Evolutionary conservation across 1,140 invertebrate genomes (phyloP).

Genomic region (Aphaenogaster floridana): DNA sequence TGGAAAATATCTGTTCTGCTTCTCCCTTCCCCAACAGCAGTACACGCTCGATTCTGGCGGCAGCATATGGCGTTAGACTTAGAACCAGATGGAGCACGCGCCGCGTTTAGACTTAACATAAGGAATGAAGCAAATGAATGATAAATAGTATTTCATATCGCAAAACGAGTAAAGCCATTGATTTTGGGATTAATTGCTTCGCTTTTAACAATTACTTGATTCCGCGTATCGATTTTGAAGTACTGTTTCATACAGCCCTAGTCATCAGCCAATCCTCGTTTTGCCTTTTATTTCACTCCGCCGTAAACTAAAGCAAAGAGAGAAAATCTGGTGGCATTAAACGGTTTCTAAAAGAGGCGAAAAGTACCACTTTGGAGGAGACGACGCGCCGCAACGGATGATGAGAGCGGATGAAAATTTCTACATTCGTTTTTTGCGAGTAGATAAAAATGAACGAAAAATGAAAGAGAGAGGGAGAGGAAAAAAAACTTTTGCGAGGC

Average conservation of each 20-base stretch:
- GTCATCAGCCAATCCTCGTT: neutral
- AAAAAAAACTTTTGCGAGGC: neutral
- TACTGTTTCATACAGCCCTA: neutral
- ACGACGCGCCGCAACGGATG: slow-evolving; percentile 46
- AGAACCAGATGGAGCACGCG: slow-evolving; percentile 57
- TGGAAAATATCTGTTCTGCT: slow-evolving; percentile 37
- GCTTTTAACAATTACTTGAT: neutral
- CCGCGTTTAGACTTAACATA: slow-evolving; percentile 42
- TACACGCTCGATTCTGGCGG: neutral
- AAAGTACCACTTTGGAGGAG: slow-evolving; percentile 43
- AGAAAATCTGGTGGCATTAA: slow-evolving; percentile 54
- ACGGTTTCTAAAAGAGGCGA: slow-evolving; percentile 55
- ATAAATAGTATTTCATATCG: neutral
- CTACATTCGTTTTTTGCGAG: slow-evolving; percentile 39
- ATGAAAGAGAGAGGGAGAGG: neutral
- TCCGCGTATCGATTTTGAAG: neutral
- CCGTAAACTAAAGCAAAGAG: slow-evolving; percentile 23
- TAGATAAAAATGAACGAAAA: neutral
- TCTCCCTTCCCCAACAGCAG: slow-evolving; percentile 31
- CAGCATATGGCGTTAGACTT: slow-evolving; percentile 62
- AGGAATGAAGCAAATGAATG: neutral
- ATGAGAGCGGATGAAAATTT: slow-evolving; percentile 64
- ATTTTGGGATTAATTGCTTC: neutral
- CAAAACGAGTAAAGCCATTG: neutral
- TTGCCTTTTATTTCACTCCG: slow-evolving; percentile 40